A percentile compares a stretch with the other conserved stretches of the same genome.
phyloP scores from a whole-genome alignment of 2,888 invertebrate species.

The Diarsia rubi region DNA sequence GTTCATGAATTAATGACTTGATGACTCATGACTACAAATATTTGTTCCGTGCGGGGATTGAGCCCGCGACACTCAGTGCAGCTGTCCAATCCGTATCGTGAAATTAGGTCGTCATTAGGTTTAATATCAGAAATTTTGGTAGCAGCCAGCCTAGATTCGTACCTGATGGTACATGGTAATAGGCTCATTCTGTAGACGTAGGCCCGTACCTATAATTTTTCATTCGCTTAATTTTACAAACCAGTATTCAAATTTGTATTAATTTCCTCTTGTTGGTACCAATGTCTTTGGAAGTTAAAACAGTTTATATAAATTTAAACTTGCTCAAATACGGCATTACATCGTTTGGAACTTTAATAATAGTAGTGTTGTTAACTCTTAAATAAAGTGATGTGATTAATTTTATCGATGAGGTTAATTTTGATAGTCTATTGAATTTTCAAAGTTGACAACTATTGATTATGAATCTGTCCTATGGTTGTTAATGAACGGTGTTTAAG shows the following conservation, averaged over 20 bases:
- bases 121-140: not conserved
- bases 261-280: not conserved
- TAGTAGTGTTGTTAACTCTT: not conserved
- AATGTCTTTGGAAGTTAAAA: not conserved
- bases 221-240: not conserved
- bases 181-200: not conserved
- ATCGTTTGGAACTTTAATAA: not conserved
- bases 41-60: too few relatives aligned
- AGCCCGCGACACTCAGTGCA: too few relatives aligned
- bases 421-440: conserved; percentile 16
- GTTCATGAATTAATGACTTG: too few relatives aligned
- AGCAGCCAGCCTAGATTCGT: not conserved
- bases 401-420: not conserved
- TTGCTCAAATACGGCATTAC: not conserved
- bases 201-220: not conserved
- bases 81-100: too few relatives aligned
- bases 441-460: conserved; percentile 5
- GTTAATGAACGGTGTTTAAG: not conserved
- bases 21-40: too few relatives aligned
- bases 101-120: too few relatives aligned
- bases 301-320: not conserved
- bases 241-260: not conserved
- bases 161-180: not conserved
- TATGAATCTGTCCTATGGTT: not conserved
- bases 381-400: conserved; percentile 21